Percentiles rank a stretch among this genome's conserved stretches.
These are phyloP conservation scores for Dendroctonus valens DNA, from an alignment of 1,140 invertebrate genomes.

Conservation along the genomic window DNA sequence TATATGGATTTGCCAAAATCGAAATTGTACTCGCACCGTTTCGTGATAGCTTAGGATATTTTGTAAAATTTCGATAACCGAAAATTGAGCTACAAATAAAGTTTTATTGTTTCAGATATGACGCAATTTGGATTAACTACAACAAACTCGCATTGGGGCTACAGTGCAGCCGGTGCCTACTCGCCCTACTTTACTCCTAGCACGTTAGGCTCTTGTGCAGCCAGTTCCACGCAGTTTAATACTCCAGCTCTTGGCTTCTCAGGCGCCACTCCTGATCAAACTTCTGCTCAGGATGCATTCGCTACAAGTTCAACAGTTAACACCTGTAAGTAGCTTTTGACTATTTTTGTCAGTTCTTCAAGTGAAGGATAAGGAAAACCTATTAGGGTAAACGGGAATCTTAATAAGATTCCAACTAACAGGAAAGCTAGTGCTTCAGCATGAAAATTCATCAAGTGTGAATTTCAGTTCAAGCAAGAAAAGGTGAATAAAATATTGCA, in stretches of 20 bases:
- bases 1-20: too few species aligned
- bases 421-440: too few species aligned
- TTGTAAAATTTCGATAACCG: too few species aligned
- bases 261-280: conserved; percentile 68
- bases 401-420: too few species aligned
- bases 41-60: too few species aligned
- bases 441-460: conserved; percentile 10
- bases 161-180: conserved; percentile 76
- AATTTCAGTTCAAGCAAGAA: neutral
- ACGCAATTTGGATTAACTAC: conserved; percentile 75
- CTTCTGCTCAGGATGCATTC: conserved; percentile 64
- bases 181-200: conserved; percentile 71
- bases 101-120: conserved; percentile 60
- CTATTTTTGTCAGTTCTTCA: neutral
- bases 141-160: conserved; percentile 79
- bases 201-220: conserved; percentile 65
- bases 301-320: conserved; percentile 48
- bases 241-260: conserved; percentile 64
- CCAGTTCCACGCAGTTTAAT: conserved; percentile 66
- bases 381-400: neutral
- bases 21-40: too few species aligned
- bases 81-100: too few species aligned
- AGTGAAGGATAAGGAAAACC: neutral
- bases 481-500: too few species aligned
- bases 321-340: conserved; percentile 45